phyloP scores from a whole-genome alignment of 1,140 invertebrate species.

The Orchestia grillus region DNA sequence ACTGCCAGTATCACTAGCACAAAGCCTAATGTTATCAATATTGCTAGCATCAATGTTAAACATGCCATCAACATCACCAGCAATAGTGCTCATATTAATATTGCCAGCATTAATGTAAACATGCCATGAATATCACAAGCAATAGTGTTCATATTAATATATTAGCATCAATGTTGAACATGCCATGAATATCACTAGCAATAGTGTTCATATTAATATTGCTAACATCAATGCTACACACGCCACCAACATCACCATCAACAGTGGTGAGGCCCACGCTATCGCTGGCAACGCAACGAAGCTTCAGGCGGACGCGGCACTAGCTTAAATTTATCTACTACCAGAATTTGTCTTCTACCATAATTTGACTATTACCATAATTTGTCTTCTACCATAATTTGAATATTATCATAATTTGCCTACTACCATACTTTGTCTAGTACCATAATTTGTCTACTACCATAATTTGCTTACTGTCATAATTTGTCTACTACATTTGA shows the following conservation, averaged over 20 bases:
- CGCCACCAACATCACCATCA: not conserved
- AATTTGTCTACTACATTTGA: no score
- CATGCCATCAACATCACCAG: not conserved
- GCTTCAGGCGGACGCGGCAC: not conserved
- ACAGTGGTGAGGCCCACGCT: not conserved
- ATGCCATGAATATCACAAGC: not conserved
- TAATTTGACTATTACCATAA: no score
- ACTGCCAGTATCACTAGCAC: no score
- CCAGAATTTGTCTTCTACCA: no score
- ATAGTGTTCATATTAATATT: not conserved
- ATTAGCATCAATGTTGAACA: not conserved
- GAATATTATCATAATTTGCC: no score
- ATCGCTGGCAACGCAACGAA: not conserved
- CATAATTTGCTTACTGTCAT: no score
- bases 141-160: not conserved
- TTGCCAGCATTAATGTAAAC: not conserved
- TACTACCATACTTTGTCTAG: no score
- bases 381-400: no score
- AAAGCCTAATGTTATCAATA: no score
- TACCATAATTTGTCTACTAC: no score
- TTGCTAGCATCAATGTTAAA: not conserved
- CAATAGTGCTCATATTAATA: not conserved
- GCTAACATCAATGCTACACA: not conserved
- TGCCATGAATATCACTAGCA: not conserved
- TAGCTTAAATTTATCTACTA: no score